Conservation (phyloP, 1,140 invertebrate genomes). For the Musca vetustissima region DNA sequence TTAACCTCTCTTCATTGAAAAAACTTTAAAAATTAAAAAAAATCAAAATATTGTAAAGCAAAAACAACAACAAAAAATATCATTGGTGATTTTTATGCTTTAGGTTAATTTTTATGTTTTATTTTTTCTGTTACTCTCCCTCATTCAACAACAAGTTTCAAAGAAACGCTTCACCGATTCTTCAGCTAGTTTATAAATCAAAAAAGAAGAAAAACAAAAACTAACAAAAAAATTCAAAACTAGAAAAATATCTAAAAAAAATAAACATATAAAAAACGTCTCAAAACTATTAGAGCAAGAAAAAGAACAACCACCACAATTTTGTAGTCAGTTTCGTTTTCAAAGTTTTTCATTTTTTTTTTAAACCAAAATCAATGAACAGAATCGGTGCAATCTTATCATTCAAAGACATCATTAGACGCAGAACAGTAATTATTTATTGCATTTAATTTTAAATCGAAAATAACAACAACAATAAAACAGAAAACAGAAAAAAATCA, state of each 20-base stretch:
- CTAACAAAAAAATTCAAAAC: constrained; percentile 2
- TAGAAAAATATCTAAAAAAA: no score
- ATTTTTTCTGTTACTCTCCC: background rate
- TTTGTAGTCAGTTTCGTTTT: no score
- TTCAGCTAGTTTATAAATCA: background rate
- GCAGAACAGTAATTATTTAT: no score
- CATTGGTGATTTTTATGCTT: background rate
- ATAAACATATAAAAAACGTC: constrained; percentile 22
- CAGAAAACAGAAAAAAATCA: no score
- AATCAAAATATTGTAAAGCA: background rate
- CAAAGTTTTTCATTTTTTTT: no score
- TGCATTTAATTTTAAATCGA: no score
- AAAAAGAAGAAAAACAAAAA: no score
- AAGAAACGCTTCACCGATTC: constrained; percentile 31
- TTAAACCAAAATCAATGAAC: constrained; percentile 6
- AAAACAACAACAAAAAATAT: constrained; percentile 6
- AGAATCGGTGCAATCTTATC: constrained; percentile 14
- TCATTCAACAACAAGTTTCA: constrained; percentile 12
- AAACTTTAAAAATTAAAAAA: no score
- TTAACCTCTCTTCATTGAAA: constrained; percentile 15
- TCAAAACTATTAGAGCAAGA: constrained; percentile 11
- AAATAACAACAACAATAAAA: no score
- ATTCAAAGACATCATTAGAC: constrained; percentile 14
- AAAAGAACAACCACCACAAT: no score
- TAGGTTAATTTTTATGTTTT: background rate